Percentiles rank a stretch among this genome's conserved stretches.
phyloP scores from a whole-genome alignment of 2,797 vertebrate genomes.

The Otolemur crassicaudatus region DNA sequence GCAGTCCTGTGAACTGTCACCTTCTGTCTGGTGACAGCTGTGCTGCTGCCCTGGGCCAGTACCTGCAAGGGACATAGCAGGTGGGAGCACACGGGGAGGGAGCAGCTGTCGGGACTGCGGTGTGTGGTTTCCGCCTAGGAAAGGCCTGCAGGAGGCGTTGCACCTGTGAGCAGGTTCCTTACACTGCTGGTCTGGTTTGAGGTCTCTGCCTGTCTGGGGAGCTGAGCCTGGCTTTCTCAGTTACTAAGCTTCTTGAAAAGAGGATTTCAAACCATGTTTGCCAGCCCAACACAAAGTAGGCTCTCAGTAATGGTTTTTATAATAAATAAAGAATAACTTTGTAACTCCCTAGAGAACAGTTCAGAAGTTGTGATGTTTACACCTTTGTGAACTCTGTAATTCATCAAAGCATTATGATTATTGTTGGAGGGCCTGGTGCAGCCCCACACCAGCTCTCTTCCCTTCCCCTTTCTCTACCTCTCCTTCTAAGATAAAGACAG shows the following conservation, averaged over 20 bases:
- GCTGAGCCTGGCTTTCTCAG: background rate
- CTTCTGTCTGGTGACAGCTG: background rate
- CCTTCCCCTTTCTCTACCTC: no score
- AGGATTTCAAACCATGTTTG: fast-evolving
- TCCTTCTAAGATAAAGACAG: no score
- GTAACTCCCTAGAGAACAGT: background rate
- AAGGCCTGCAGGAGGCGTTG: background rate
- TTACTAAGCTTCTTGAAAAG: background rate
- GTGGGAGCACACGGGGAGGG: background rate
- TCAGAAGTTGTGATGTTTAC: background rate
- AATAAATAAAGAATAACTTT: background rate
- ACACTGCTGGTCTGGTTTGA: background rate
- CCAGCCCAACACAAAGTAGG: background rate
- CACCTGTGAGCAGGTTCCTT: fast-evolving
- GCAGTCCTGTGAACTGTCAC: no score
- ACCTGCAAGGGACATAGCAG: fast-evolving
- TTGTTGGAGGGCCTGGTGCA: no score
- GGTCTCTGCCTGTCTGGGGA: background rate
- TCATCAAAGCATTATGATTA: background rate
- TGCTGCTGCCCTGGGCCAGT: background rate
- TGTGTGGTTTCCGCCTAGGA: background rate
- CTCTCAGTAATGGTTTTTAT: background rate
- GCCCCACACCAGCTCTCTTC: no score
- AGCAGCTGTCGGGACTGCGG: background rate
- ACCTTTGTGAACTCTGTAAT: background rate